Percentiles rank a stretch among this genome's conserved stretches.
These are phyloP conservation scores for Heliconius eleuchia DNA, from an alignment of 1,140 invertebrate species.

Conservation along the genomic window DNA sequence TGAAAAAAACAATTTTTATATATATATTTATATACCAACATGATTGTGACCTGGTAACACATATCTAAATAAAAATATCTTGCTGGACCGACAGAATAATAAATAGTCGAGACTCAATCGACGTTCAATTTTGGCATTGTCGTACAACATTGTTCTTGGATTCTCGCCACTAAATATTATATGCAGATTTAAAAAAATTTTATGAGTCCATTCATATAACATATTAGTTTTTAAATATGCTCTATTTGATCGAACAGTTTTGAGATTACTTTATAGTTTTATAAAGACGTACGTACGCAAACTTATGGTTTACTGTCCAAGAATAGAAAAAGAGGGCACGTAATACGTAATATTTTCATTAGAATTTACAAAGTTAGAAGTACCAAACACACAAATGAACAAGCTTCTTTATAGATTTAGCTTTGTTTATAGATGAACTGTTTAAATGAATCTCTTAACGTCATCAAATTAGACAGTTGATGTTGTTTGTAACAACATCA, in stretches of 20 bases:
- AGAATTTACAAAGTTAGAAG: background rate
- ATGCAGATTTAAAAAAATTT: background rate
- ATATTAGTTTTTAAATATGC: background rate
- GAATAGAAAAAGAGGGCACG: background rate
- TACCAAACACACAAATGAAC: background rate
- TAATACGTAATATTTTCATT: background rate
- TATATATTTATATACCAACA: background rate
- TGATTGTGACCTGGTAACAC: conserved; percentile 25
- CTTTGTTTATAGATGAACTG: background rate
- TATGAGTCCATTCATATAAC: background rate
- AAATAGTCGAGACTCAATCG: conserved; percentile 35
- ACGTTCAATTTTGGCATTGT: conserved; percentile 36
- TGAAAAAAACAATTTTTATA: too few relatives aligned
- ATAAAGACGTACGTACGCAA: background rate
- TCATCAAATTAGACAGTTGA: background rate
- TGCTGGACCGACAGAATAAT: conserved; percentile 33
- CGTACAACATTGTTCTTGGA: conserved; percentile 39
- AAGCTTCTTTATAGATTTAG: background rate
- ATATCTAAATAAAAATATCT: conserved; percentile 40
- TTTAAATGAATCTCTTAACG: background rate
- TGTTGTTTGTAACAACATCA: background rate
- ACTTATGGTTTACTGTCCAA: background rate
- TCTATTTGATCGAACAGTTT: background rate
- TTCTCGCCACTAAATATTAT: conserved; percentile 34
- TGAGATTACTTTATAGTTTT: background rate